These are phyloP conservation scores for Selenia dentaria DNA, from an alignment of 2,888 invertebrate species.

Conservation along the genomic window DNA sequence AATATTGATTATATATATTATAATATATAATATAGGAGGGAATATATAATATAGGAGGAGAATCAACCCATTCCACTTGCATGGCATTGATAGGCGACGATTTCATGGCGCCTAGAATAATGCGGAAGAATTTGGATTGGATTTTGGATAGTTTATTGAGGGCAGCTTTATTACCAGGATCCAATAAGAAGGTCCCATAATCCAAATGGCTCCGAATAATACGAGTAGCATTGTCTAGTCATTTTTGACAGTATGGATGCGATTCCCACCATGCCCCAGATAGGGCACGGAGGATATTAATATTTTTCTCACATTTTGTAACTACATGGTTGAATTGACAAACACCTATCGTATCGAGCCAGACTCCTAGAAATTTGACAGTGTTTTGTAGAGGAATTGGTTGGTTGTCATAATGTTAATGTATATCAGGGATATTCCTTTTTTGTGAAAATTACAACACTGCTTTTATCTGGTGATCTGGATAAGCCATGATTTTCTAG, in stretches of 20 bases:
- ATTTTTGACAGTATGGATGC: conserved; percentile 28
- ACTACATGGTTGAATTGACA: conserved; percentile 16
- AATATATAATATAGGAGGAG: too few species aligned
- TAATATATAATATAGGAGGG: too few species aligned
- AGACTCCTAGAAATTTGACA: conserved; percentile 30
- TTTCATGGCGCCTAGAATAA: conserved; percentile 34
- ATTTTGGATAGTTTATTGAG: conserved; percentile 17
- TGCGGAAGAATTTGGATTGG: conserved; percentile 30
- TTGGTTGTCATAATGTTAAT: too few species aligned
- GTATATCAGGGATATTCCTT: too few species aligned
- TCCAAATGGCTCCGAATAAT: conserved; percentile 33
- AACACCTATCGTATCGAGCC: conserved; percentile 19
- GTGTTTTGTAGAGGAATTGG: too few species aligned
- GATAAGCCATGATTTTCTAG: conserved; percentile 17
- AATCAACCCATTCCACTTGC: conserved; percentile 15
- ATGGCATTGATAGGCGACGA: conserved; percentile 36
- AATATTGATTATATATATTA: too few species aligned
- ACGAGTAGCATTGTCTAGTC: conserved; percentile 31
- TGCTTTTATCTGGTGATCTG: conserved; percentile 25
- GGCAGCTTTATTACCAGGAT: conserved; percentile 23
- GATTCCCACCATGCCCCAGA: conserved; percentile 33
- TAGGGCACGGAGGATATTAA: conserved; percentile 19
- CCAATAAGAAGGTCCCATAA: conserved; percentile 30
- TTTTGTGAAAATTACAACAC: conserved; percentile 22
- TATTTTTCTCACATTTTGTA: conserved; percentile 27